Base-by-base conservation (phyloP, 2,113 vertebrate genomes). In the Telmatochromis sp. region DNA sequence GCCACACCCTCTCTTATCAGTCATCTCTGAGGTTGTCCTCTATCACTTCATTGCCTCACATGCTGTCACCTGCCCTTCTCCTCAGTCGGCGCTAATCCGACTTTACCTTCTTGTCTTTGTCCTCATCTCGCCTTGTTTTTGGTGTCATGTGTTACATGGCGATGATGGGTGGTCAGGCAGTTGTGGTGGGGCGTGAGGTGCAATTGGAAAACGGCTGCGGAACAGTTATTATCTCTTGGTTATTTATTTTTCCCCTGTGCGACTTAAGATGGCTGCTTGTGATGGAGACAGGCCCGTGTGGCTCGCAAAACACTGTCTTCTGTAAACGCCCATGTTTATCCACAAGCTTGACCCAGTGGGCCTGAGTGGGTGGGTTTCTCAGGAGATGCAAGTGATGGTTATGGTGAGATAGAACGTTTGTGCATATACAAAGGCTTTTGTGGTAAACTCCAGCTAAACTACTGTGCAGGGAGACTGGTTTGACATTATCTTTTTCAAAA, bases 191-290 rank as follows among this genome's bases (percentile, higher is more conserved):
- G 78, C 51, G 45, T 17, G 81, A 85, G 26, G 15, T 10, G 13
- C 40, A 37, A 88, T 87, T 63, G 85, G 80, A 83, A 35, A n/a
- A 89, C 51, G 6, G 58, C 85, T 49, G 85, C 14, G 28, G 80
- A 93, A 87, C 88, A 57, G 91, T 93, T 90, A 90, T 92, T 91
- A 94, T 95, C 85, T 81, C 88, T 88, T 12, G 81, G 84, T 80
- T 96, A 94, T 96, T 96, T 96, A 94, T 96, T 96, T 96, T 95
- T 88, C 81, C 65, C 87, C 37, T 54, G 85, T 81, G 85, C 86
- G 93, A 95, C 95, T 96, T 95, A 93, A 96, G 96, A 96, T 96
- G 95, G 95, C 95, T 88, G 93, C 95, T 81, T 4, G 89, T 58
- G 96, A 96, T 96, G 94, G 89, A 96, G 96, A 96, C 95, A 84